A percentile compares a stretch with the other conserved stretches of the same genome.
phyloP scores from a whole-genome alignment of 2,797 vertebrate species.

The Sphaeramia orbicularis region DNA sequence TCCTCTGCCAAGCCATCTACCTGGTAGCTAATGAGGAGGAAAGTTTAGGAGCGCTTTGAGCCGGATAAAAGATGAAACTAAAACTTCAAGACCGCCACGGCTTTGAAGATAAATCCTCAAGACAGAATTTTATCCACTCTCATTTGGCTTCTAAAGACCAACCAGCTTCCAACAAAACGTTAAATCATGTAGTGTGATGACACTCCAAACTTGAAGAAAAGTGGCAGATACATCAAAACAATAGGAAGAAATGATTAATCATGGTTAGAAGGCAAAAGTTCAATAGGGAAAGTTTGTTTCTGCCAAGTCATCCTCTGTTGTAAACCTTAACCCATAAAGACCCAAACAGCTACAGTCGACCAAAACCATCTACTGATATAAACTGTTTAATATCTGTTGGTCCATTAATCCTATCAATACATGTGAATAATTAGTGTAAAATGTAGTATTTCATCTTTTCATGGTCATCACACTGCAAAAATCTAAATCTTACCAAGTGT shows the following conservation, averaged over 20 bases:
- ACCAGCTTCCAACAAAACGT: conserved; percentile 32
- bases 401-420: too few species aligned
- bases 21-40: conserved; percentile 39
- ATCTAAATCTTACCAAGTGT: too few species aligned
- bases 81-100: conserved; percentile 27
- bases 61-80: conserved; percentile 30
- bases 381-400: too few species aligned
- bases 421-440: too few species aligned
- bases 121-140: conserved; percentile 25
- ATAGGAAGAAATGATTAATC: conserved; percentile 43
- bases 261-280: conserved; percentile 16
- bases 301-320: conserved; percentile 21
- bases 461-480: too few species aligned
- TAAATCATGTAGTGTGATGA: conserved; percentile 38
- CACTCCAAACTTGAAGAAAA: conserved; percentile 43
- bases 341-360: too few species aligned
- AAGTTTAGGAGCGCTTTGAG: conserved; percentile 19
- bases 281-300: not conserved
- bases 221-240: conserved; percentile 27
- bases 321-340: conserved; percentile 9
- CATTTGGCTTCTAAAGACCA: conserved; percentile 22
- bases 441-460: too few species aligned
- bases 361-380: too few species aligned
- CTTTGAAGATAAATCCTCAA: conserved; percentile 44
- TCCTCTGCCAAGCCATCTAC: conserved; percentile 19